A percentile compares a stretch with the other conserved stretches of the same genome.
Evolutionary conservation across 1,140 invertebrate species (phyloP).

Genomic region (Leptonema lineaticorne): DNA sequence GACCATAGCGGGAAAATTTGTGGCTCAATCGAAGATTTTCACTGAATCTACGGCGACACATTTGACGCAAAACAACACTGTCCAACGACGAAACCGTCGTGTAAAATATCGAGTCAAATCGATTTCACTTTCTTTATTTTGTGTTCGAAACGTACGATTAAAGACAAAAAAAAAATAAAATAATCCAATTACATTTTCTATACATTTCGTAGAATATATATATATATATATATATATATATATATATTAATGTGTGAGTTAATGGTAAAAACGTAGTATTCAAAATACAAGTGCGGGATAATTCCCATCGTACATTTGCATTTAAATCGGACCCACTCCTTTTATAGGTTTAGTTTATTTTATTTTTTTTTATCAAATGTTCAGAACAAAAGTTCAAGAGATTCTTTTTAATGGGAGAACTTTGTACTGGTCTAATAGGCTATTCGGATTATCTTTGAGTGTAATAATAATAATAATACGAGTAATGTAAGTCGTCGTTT

Average conservation of each 20-base stretch:
- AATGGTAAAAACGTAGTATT: background rate
- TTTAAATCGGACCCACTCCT: slow-evolving; percentile 6
- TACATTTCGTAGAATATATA: too few species aligned
- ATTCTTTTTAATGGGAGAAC: slow-evolving; percentile 2
- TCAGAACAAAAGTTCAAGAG: background rate
- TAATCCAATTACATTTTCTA: background rate
- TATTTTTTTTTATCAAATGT: background rate
- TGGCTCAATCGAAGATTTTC: background rate
- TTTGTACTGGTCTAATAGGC: background rate
- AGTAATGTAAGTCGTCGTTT: too few species aligned
- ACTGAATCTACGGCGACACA: background rate
- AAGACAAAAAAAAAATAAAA: too few species aligned
- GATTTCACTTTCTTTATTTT: too few species aligned
- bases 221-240: too few species aligned
- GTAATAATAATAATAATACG: too few species aligned
- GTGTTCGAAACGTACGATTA: too few species aligned
- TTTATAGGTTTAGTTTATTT: slow-evolving; percentile 1
- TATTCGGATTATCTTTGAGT: background rate
- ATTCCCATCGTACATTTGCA: slow-evolving; percentile 5
- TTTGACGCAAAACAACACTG: too few species aligned
- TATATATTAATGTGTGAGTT: background rate
- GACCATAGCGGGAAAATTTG: background rate
- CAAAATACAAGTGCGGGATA: slow-evolving; percentile 5
- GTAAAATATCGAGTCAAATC: too few species aligned
- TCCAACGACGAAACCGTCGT: too few species aligned